Conservation (phyloP, 2,888 invertebrate genomes). For the Acleris sparsana region DNA sequence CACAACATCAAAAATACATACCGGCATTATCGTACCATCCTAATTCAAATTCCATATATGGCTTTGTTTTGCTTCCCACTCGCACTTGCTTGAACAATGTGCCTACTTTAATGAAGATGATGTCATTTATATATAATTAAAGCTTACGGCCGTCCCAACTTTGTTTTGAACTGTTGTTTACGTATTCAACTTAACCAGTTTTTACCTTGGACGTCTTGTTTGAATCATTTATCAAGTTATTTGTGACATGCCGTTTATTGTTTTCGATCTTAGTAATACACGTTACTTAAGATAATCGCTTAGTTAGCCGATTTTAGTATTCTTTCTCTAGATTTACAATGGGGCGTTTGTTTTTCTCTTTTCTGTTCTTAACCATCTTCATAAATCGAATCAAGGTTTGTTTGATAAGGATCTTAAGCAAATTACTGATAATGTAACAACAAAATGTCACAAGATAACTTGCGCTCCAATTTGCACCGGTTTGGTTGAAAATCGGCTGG, state of each 20-base stretch:
- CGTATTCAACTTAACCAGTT: slow-evolving; percentile 55
- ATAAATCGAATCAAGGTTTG: slow-evolving; percentile 8
- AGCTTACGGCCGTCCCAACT: slow-evolving; percentile 41
- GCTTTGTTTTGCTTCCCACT: slow-evolving; percentile 37
- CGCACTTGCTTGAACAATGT: slow-evolving; percentile 18
- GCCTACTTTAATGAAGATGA: slow-evolving; percentile 52
- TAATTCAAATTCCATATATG: slow-evolving; percentile 32
- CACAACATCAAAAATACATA: slow-evolving; percentile 16
- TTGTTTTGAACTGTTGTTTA: slow-evolving; percentile 49
- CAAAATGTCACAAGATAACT: slow-evolving; percentile 20
- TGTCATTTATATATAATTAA: slow-evolving; percentile 53
- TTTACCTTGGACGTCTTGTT: slow-evolving; percentile 44
- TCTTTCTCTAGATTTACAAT: too few species aligned
- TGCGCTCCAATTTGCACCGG: slow-evolving; percentile 20
- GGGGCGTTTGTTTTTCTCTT: too few species aligned
- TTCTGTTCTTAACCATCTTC: neutral
- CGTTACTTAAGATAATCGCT: neutral
- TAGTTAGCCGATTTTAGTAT: neutral
- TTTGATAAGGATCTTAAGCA: slow-evolving; percentile 1
- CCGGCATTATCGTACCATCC: slow-evolving; percentile 22
- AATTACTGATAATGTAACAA: slow-evolving; percentile 8
- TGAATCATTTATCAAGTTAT: slow-evolving; percentile 45
- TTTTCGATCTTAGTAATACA: slow-evolving; percentile 15
- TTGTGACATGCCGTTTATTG: slow-evolving; percentile 42
- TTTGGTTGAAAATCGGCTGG: slow-evolving; percentile 33